Evolutionary conservation across 2,888 invertebrate genomes (phyloP), one percentile per base, ranked within the genome.

Genomic region (Chloroclysta siterata): DNA sequence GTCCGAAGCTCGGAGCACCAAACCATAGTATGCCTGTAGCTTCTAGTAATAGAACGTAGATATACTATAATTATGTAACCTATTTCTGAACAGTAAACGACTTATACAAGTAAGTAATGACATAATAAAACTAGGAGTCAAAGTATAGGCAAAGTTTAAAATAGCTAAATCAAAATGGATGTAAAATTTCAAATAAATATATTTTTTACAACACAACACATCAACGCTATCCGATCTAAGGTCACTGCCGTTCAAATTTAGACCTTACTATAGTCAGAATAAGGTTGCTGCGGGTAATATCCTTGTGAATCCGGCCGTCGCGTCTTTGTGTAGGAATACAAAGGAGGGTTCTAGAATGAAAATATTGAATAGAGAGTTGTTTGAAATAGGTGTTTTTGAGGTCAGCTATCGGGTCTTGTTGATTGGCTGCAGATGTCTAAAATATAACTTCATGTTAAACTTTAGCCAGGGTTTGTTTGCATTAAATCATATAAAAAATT

Each of bases 241-340:
- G 7, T 36, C 5, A 14, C 57, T 53, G 48, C 36, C 28, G 33
- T 10, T 0, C 6, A 3, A 60, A 15, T 15, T 44, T 11, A 14
- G 0, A 44, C 53, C 50, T 14, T 55, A 55, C 7, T 0, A 0
- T 0, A 0, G 0, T 22, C 3, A 7, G 0, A 14, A 14, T 14
- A 51, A 53, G 14, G 47, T 41, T 51, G 28, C 13, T 15, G 15
- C 0, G 15, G 4, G 11, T 22, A 33, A 2, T 44, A 29, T 6
- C 41, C 42, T 60, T 65, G 50, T 60, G 29, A 46, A 48, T 41
- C 33, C 42, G 52, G 42, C 47, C 15, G 47, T 42, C n/a, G n/a
- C n/a, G n/a, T n/a, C 41, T 58, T 65, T 65, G 60, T 65, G 51
- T 47, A 53, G 2, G 42, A 44, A 11, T 54, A 65, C 61, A 65